These are phyloP conservation scores for Chauna torquata DNA, from an alignment of 2,113 vertebrate species.

Conservation along the genomic window DNA sequence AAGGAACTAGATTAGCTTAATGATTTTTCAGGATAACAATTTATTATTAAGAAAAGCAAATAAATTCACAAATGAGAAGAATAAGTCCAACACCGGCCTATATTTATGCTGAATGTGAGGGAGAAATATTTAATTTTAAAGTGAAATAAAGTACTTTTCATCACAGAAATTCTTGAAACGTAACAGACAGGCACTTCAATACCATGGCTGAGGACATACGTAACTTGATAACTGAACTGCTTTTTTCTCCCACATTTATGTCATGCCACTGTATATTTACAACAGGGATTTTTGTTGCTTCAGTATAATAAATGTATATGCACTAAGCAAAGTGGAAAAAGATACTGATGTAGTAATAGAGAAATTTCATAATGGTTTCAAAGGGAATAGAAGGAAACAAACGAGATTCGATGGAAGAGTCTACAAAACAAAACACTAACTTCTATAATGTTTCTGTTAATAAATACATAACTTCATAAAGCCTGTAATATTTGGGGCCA, in stretches of 20 bases:
- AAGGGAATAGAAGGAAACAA: background rate
- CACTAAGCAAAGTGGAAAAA: background rate
- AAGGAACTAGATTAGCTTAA: background rate
- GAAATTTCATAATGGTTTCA: background rate
- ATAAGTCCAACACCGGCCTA: background rate
- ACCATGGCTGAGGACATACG: background rate
- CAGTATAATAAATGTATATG: background rate
- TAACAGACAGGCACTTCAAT: background rate
- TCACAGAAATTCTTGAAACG: background rate
- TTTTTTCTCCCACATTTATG: background rate
- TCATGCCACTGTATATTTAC: background rate
- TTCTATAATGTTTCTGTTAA: background rate
- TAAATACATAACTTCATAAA: background rate
- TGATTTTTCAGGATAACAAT: background rate
- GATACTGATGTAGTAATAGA: background rate
- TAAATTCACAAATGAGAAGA: background rate
- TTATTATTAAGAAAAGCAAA: background rate
- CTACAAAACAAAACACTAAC: background rate
- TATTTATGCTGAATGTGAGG: background rate
- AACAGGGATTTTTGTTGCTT: background rate
- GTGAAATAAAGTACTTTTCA: background rate
- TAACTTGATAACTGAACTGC: background rate
- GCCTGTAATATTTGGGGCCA: background rate
- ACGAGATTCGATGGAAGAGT: background rate
- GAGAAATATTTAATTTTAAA: background rate